A percentile compares a stretch with the other conserved stretches of the same genome.
Conservation (phyloP, 1,140 invertebrate species). For the Drosophila obscura region DNA sequence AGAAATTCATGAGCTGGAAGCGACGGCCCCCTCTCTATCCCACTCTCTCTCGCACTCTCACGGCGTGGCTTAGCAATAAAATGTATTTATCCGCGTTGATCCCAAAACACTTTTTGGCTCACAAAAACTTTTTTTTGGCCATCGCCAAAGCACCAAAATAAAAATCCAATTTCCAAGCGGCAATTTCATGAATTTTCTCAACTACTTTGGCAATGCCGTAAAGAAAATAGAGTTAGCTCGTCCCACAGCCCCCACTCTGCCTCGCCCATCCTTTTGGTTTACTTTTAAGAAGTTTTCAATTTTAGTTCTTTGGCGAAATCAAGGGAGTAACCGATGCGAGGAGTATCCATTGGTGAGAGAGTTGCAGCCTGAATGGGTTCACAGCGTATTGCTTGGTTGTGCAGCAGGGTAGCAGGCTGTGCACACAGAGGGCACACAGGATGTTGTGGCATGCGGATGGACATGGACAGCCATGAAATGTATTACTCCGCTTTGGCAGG, state of each 20-base stretch:
- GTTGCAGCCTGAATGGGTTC: too few species aligned
- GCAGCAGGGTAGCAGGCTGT: too few species aligned
- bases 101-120: constrained; percentile 44
- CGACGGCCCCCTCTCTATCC: background rate
- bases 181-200: constrained; percentile 49
- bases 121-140: constrained; percentile 27
- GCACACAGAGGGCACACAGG: constrained; percentile 9
- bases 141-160: constrained; percentile 21
- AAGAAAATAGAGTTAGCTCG: constrained; percentile 48
- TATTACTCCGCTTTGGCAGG: constrained; percentile 45
- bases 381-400: too few species aligned
- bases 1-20: constrained; percentile 41
- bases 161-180: constrained; percentile 41
- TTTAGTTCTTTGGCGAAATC: too few species aligned
- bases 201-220: constrained; percentile 50
- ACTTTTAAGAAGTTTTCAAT: too few species aligned
- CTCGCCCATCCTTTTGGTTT: too few species aligned
- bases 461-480: constrained; percentile 22
- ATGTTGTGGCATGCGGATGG: background rate
- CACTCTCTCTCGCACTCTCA: too few species aligned
- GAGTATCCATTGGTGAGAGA: too few species aligned
- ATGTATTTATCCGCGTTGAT: constrained; percentile 14
- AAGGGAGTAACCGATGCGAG: too few species aligned
- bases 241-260: background rate
- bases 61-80: constrained; percentile 8